Evolutionary conservation across 2,797 vertebrate genomes (phyloP).

Genomic region (Protonibea diacanthus): DNA sequence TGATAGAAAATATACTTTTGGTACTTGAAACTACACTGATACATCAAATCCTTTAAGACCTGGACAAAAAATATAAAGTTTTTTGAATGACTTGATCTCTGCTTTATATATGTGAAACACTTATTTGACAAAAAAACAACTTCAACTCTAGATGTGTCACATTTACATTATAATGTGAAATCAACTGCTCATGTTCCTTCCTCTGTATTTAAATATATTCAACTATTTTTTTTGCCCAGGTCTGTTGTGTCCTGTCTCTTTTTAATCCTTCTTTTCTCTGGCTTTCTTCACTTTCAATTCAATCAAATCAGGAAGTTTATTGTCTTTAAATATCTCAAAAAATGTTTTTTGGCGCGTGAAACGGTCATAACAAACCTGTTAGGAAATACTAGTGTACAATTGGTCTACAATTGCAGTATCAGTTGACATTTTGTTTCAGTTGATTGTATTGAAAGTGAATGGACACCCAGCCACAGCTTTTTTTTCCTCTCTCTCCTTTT

Average conservation of each 20-base stretch:
- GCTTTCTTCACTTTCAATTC: constrained; percentile 57
- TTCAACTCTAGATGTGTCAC: constrained; percentile 32
- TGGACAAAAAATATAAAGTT: constrained; percentile 42
- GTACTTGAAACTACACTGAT: constrained; percentile 30
- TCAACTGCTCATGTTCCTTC: constrained; percentile 14
- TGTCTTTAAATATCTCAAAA: constrained; percentile 35
- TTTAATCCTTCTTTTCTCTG: constrained; percentile 20
- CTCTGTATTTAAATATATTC: constrained; percentile 28
- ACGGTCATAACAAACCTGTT: constrained; percentile 11
- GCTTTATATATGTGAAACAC: constrained; percentile 9
- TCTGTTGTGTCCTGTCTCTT: constrained; percentile 26
- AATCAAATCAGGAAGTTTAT: constrained; percentile 34
- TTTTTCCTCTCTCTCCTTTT: constrained; percentile 15
- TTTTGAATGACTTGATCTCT: constrained; percentile 7
- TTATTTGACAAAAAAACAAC: constrained; percentile 5
- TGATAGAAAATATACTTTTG: constrained; percentile 58
- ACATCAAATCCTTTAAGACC: constrained; percentile 43
- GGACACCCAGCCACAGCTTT: constrained; percentile 37
- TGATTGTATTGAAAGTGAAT: constrained; percentile 71
- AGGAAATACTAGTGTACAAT: constrained; percentile 40
- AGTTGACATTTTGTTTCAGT: constrained; percentile 18
- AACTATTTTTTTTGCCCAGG: constrained; percentile 51
- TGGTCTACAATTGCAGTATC: constrained; percentile 42
- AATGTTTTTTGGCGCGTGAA: constrained; percentile 34
- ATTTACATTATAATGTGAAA: constrained; percentile 18